phyloP scores from a whole-genome alignment of 2,113 vertebrate species.

The Nestor notabilis region DNA sequence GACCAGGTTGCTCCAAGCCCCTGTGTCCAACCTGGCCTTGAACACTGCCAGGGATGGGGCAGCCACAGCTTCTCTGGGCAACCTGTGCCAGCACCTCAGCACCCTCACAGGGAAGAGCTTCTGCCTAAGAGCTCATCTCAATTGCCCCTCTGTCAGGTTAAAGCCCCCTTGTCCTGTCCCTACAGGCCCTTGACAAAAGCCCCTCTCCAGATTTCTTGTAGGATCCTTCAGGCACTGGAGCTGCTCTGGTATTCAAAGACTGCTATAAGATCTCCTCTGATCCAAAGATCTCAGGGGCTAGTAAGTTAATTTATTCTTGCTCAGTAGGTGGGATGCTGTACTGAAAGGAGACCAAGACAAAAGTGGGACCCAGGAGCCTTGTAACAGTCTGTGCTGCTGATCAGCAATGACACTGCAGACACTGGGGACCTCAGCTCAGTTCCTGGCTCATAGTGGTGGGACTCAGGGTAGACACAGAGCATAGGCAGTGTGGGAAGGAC shows the following conservation, averaged over 20 bases:
- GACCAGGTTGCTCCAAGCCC: not conserved
- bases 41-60: not conserved
- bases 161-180: not conserved
- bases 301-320: not conserved
- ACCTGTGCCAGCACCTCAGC: not conserved
- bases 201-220: not conserved
- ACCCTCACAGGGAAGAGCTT: not conserved
- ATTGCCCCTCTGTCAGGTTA: not conserved
- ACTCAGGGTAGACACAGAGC: rapidly evolving
- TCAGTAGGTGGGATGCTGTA: not conserved
- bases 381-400: rapidly evolving
- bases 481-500: not conserved
- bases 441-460: not conserved
- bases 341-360: not conserved
- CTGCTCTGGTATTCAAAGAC: no score
- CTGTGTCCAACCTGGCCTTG: no score
- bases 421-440: rapidly evolving
- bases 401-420: rapidly evolving
- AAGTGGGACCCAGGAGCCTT: not conserved
- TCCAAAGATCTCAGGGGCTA: not conserved
- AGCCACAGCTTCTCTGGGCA: not conserved
- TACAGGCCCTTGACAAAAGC: not conserved
- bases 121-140: not conserved
- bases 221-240: not conserved
- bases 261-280: not conserved